These are phyloP conservation scores for Drosophila aff. DNA, from an alignment of 1,140 invertebrate genomes.

Conservation along the genomic window DNA sequence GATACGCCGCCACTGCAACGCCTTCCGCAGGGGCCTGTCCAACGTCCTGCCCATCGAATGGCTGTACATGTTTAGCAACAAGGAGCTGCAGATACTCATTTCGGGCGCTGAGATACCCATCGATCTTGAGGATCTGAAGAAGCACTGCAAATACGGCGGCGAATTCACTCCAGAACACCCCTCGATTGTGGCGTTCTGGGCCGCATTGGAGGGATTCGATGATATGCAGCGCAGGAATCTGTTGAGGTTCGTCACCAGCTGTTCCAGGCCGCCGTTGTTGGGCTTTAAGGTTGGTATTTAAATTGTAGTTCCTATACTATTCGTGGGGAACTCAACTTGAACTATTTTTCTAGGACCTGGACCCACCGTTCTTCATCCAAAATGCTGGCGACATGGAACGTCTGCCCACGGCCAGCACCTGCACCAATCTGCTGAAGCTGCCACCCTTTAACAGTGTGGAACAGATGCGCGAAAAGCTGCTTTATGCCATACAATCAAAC, in stretches of 20 bases:
- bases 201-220: constrained; percentile 92
- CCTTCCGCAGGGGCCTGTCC: constrained; percentile 94
- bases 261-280: constrained; percentile 97
- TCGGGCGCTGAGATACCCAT: constrained; percentile 97
- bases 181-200: constrained; percentile 93
- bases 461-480: constrained; percentile 92
- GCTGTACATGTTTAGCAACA: constrained; percentile 97
- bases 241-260: constrained; percentile 98
- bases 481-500: constrained; percentile 97
- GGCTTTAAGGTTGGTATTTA: constrained; percentile 93
- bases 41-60: constrained; percentile 96
- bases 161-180: constrained; percentile 93
- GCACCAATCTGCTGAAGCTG: constrained; percentile 98
- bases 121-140: constrained; percentile 94
- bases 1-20: constrained; percentile 93
- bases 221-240: constrained; percentile 94
- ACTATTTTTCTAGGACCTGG: constrained; percentile 90
- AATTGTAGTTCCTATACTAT: too few species aligned
- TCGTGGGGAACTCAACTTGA: background rate
- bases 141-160: constrained; percentile 93
- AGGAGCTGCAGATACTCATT: constrained; percentile 97
- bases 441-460: constrained; percentile 94
- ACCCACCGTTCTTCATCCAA: constrained; percentile 97
- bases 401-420: constrained; percentile 97
- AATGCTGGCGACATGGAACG: constrained; percentile 94